Conservation (phyloP, 2,888 invertebrate species). For the Pharmacophagus antenor region DNA sequence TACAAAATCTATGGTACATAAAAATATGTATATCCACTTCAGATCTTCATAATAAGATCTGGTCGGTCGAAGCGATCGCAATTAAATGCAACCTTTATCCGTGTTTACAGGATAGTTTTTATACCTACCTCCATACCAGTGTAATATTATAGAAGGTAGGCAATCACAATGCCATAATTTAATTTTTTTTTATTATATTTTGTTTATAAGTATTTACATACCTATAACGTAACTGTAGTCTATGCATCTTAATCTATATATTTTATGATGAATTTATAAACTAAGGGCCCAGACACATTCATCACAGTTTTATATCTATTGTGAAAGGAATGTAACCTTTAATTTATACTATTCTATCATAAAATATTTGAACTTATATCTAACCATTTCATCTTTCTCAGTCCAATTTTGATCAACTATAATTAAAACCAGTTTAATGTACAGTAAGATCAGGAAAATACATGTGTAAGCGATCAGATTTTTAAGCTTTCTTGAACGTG, state of each 20-base stretch:
- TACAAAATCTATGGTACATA: constrained; percentile 76
- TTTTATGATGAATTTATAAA: constrained; percentile 79
- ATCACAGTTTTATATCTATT: constrained; percentile 71
- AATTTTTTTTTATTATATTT: constrained; percentile 43
- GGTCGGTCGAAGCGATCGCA: constrained; percentile 80
- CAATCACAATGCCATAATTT: constrained; percentile 74
- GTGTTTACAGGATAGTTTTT: constrained; percentile 77
- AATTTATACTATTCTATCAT: constrained; percentile 77
- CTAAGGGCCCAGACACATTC: constrained; percentile 80
- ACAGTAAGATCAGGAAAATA: constrained; percentile 68
- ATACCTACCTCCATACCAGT: constrained; percentile 52
- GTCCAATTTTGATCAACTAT: constrained; percentile 77
- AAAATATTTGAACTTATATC: constrained; percentile 66
- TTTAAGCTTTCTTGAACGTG: constrained; percentile 59
- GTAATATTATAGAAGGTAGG: constrained; percentile 52
- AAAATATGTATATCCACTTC: constrained; percentile 75
- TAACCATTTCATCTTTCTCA: constrained; percentile 46
- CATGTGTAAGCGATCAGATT: constrained; percentile 60
- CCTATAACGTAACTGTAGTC: constrained; percentile 28
- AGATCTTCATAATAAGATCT: constrained; percentile 72
- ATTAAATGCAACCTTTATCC: constrained; percentile 65
- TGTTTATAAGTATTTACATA: constrained; percentile 44
- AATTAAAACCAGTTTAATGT: constrained; percentile 79
- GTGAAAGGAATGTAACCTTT: constrained; percentile 81
- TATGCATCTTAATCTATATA: constrained; percentile 48